phyloP scores from a whole-genome alignment of 2,113 vertebrate genomes.

The Larimichthys crocea region DNA sequence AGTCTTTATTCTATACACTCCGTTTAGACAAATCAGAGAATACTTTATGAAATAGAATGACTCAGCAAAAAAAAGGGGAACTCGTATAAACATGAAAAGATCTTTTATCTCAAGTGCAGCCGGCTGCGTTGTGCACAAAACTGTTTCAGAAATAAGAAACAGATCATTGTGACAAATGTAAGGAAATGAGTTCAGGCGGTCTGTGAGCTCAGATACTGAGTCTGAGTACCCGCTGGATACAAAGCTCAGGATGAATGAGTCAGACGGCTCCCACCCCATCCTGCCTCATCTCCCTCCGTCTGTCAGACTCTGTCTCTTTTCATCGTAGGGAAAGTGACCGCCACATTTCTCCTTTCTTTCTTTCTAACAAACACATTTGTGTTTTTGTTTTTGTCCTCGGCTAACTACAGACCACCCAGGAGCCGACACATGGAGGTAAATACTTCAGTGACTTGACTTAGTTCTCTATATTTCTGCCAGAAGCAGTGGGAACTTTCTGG shows the following conservation, averaged over 20 bases:
- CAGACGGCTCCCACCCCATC: constrained; percentile 6
- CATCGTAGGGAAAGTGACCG: neutral
- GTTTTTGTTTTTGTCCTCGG: neutral
- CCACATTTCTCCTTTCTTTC: neutral
- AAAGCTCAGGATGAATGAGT: constrained; percentile 33
- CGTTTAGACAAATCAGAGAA: too few species aligned
- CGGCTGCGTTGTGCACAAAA: too few species aligned
- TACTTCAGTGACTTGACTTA: neutral
- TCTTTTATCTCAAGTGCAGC: neutral
- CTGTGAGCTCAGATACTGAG: constrained; percentile 22
- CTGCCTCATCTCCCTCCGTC: neutral
- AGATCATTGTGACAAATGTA: neutral
- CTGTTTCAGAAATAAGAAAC: neutral
- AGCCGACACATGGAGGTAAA: neutral
- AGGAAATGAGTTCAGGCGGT: constrained; percentile 16
- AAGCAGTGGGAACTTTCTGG: neutral
- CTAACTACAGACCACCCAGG: neutral
- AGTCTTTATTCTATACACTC: too few species aligned
- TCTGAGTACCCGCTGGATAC: neutral
- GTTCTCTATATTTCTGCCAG: neutral
- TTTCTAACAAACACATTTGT: neutral
- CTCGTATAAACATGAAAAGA: neutral
- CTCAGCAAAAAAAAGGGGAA: too few species aligned
- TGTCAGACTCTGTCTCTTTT: neutral
- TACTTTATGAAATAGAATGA: too few species aligned